Evolutionary conservation across 2,113 vertebrate species (phyloP).

Genomic region (Indicator indicator): DNA sequence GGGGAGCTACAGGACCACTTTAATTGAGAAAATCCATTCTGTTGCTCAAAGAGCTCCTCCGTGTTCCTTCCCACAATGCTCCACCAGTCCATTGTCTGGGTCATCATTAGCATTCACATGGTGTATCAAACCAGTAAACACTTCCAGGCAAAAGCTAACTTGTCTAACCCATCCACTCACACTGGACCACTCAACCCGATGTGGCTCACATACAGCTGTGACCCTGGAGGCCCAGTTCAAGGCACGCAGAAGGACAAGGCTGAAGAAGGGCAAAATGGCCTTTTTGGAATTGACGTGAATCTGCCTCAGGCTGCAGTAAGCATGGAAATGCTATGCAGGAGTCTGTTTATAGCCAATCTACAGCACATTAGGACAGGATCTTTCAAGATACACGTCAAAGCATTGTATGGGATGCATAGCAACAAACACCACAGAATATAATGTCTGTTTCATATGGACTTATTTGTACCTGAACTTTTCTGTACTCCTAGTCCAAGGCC

Average conservation of each 20-base stretch:
- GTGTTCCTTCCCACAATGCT: background rate
- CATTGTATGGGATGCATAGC: background rate
- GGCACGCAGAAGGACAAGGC: fast-evolving
- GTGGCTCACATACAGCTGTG: background rate
- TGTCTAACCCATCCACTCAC: background rate
- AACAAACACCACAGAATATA: background rate
- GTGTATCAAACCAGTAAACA: background rate
- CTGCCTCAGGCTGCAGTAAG: background rate
- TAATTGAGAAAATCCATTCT: background rate
- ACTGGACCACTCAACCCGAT: background rate
- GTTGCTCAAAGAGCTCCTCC: background rate
- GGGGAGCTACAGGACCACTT: background rate
- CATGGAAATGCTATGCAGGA: background rate
- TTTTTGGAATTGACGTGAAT: background rate
- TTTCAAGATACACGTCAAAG: background rate
- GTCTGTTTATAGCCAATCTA: background rate
- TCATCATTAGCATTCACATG: background rate
- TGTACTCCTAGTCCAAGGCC: background rate
- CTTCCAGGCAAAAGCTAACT: background rate
- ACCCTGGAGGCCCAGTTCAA: background rate
- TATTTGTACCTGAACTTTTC: background rate
- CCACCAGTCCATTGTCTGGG: background rate
- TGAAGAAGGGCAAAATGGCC: background rate
- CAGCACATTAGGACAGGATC: background rate
- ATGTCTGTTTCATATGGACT: background rate